Conservation (phyloP, 2,888 invertebrate genomes). For the Xylophagus ater region DNA sequence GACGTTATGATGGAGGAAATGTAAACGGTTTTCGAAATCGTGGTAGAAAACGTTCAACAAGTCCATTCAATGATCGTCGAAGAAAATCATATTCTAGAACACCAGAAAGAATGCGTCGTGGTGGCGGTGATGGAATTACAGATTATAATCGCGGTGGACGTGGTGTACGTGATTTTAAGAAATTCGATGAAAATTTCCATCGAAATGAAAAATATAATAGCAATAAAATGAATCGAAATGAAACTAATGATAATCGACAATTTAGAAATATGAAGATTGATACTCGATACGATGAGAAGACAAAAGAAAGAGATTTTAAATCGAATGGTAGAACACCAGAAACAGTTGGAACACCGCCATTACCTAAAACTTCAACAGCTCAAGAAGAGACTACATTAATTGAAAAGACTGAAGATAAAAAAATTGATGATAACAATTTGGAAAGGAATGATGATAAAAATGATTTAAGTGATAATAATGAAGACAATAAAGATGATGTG, state of each 20-base stretch:
- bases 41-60: constrained; percentile 11
- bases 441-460: neutral
- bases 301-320: neutral
- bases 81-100: constrained; percentile 11
- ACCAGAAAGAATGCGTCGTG: constrained; percentile 6
- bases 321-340: neutral
- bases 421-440: neutral
- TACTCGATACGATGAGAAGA: neutral
- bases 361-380: no score
- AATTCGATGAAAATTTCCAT: no score
- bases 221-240: no score
- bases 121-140: constrained; percentile 7
- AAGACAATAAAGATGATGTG: no score
- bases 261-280: no score
- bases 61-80: constrained; percentile 9
- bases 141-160: neutral
- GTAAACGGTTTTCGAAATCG: constrained; percentile 13
- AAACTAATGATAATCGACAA: no score
- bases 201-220: no score
- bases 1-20: constrained; percentile 4
- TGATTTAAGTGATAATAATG: neutral
- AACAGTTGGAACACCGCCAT: no score
- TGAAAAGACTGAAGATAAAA: neutral
- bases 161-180: neutral
- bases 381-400: no score